Evolutionary conservation across 2,113 vertebrate genomes (phyloP).

Genomic region (Leptobrachium ailaonicum): DNA sequence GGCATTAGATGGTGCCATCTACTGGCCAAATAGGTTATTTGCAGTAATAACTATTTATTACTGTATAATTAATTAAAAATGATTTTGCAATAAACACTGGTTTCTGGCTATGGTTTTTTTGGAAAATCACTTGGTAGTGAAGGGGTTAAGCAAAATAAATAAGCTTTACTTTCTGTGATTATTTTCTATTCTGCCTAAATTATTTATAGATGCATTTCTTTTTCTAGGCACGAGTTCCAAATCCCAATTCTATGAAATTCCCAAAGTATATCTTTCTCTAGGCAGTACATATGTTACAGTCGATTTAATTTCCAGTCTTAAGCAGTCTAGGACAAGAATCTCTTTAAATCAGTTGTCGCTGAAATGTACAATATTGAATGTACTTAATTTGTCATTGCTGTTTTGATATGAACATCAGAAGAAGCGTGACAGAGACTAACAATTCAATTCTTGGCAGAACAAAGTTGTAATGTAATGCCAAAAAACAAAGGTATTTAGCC

Average conservation of each 20-base stretch:
- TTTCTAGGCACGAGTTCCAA: not conserved
- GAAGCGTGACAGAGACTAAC: not conserved
- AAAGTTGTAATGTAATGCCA: not conserved
- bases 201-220: not conserved
- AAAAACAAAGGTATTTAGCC: not conserved
- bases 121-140: no score
- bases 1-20: no score
- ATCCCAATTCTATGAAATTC: not conserved
- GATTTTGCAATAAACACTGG: no score
- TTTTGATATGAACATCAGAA: not conserved
- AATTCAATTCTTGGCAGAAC: not conserved
- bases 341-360: not conserved
- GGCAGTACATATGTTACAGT: conserved; percentile 1
- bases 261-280: not conserved
- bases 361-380: not conserved
- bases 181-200: no score
- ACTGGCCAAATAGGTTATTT: no score
- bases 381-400: not conserved
- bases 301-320: not conserved
- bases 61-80: no score
- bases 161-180: no score
- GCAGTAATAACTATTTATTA: no score
- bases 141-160: no score
- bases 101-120: no score
- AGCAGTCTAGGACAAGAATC: not conserved